Evolutionary conservation across 2,113 vertebrate genomes (phyloP), one percentile per base, ranked within the genome.

Genomic region (Brienomyrus brachyistius): DNA sequence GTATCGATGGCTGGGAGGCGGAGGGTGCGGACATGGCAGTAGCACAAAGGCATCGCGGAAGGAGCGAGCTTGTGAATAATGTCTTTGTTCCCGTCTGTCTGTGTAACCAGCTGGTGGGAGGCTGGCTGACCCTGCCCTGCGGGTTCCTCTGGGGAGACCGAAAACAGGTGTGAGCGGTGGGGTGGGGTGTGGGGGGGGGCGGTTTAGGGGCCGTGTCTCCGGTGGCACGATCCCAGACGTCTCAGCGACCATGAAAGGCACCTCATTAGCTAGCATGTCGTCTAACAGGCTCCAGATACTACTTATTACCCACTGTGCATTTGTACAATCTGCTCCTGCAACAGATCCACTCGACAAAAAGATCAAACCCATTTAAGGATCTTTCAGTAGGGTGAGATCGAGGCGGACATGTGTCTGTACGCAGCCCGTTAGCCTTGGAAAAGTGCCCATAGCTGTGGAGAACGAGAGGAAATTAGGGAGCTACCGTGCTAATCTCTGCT

Each of bases 161-260:
- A 56, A 50, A 87, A 87, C 89, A 90, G 89, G 85, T 90, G 89
- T 66, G 45, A 77, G 84, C 19, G 40, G 59, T 40, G 13, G 19
- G 87, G 56, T 48, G 45, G 9, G 82, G 19, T 77, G 31, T 66
- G 5, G 1, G 27, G 27, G 66, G 1, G 27, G 19, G 70, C 0
- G 70, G 31, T 17, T 77, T 43, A 43, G 74, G 74, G 74, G 31
- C 74, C 17, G 35, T 15, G 35, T 80, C 74, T 80, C 74, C 35
- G 1, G 82, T 84, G 82, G 82, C 43, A 48, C 45, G 40, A 84
- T 84, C 82, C 82, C 82, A 84, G 45, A 48, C 21, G 40, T 84
- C 43, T 84, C 82, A 47, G 35, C 10, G 82, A 84, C 82, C 45
- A n/a, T 84, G 45, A 45, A 84, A n/a, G 82, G 10, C 45, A 45